Percentiles rank a stretch among this genome's conserved stretches.
phyloP scores from a whole-genome alignment of 2,797 vertebrate genomes.

The Aldrovandia affinis region DNA sequence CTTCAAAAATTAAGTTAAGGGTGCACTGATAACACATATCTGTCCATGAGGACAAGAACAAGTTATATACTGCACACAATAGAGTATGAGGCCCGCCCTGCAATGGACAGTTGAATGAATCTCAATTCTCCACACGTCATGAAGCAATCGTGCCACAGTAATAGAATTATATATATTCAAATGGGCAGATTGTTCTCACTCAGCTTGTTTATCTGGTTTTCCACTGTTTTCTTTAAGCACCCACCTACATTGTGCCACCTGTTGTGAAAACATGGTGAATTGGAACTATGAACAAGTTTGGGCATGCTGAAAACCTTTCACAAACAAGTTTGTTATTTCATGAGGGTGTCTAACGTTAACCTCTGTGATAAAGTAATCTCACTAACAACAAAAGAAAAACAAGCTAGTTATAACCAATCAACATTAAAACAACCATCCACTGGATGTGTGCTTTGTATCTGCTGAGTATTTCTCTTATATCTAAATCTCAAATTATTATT shows the following conservation, averaged over 20 bases:
- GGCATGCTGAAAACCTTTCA: not conserved
- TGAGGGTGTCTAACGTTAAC: no score
- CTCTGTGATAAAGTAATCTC: no score
- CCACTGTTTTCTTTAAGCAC: not conserved
- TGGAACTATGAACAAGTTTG: not conserved
- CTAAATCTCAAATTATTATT: no score
- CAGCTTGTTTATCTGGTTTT: constrained; percentile 5
- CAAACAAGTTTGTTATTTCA: no score
- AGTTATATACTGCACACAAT: not conserved
- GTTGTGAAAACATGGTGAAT: not conserved
- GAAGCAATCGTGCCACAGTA: not conserved
- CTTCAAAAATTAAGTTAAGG: no score
- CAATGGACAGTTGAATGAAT: not conserved
- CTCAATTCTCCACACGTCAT: not conserved
- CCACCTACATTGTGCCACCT: not conserved
- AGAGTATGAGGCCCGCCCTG: not conserved
- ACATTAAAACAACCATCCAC: no score
- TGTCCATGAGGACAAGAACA: not conserved
- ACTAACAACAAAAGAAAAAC: no score
- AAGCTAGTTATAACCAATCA: no score
- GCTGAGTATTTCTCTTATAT: no score
- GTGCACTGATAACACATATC: not conserved
- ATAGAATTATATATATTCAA: not conserved
- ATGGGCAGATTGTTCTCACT: not conserved
- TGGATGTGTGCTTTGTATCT: no score